These are phyloP conservation scores for Cactoblastis cactorum DNA, from an alignment of 2,888 invertebrate species.

Conservation along the genomic window DNA sequence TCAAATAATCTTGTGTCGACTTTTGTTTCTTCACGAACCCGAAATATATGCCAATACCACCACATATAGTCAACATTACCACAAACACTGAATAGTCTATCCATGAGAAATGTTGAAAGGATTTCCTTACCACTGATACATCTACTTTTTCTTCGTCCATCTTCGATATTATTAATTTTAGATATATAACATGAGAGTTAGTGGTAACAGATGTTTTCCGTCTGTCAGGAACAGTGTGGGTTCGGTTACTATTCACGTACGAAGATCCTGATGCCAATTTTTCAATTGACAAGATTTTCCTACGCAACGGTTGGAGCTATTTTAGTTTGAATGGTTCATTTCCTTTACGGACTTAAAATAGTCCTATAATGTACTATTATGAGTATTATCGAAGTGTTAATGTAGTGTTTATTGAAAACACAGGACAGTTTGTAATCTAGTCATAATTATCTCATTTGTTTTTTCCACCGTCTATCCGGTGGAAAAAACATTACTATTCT, in stretches of 20 bases:
- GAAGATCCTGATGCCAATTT: slow-evolving; percentile 38
- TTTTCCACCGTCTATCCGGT: too few relatives aligned
- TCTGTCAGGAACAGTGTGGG: neutral
- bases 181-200: neutral
- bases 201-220: neutral
- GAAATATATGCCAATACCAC: slow-evolving; percentile 87
- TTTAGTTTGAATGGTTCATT: slow-evolving; percentile 49
- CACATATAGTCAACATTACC: slow-evolving; percentile 85
- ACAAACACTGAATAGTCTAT: slow-evolving; percentile 84
- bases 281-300: slow-evolving; percentile 62
- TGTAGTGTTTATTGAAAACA: too few relatives aligned
- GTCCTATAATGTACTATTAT: neutral
- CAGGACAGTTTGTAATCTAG: too few relatives aligned
- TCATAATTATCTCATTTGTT: too few relatives aligned
- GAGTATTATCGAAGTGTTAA: too few relatives aligned
- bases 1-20: slow-evolving; percentile 85
- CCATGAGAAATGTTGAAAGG: slow-evolving; percentile 71
- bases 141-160: slow-evolving; percentile 30
- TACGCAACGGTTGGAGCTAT: slow-evolving; percentile 42
- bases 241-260: neutral
- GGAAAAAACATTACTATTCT: too few relatives aligned
- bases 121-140: slow-evolving; percentile 42
- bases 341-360: slow-evolving; percentile 44
- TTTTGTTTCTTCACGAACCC: slow-evolving; percentile 83
- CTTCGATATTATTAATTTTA: neutral